A percentile compares a stretch with the other conserved stretches of the same genome.
Evolutionary conservation across 1,140 invertebrate genomes (phyloP).

Genomic region (Papilio aristodemus): DNA sequence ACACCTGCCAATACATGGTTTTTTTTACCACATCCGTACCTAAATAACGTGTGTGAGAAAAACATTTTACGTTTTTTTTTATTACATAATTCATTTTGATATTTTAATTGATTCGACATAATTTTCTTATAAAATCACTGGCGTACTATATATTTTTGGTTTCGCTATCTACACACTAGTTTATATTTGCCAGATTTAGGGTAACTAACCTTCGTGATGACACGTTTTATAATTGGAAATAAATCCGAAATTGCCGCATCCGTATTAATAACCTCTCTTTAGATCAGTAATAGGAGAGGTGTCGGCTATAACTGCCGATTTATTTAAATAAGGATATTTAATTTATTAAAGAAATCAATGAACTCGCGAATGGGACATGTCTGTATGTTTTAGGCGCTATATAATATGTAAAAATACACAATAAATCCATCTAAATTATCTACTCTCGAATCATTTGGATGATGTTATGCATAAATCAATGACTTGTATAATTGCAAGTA

Average conservation of each 20-base stretch:
- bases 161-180: too few relatives aligned
- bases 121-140: too few relatives aligned
- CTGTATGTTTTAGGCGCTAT: conserved; percentile 39
- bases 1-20: not conserved
- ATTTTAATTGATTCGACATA: too few relatives aligned
- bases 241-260: conserved; percentile 27
- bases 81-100: too few relatives aligned
- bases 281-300: conserved; percentile 37
- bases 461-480: conserved; percentile 17
- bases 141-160: too few relatives aligned
- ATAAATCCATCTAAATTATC: conserved; percentile 41
- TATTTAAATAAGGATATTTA: conserved; percentile 49
- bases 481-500: not conserved
- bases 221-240: too few relatives aligned
- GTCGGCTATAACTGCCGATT: conserved; percentile 46
- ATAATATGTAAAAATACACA: conserved; percentile 38
- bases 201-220: too few relatives aligned
- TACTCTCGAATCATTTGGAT: conserved; percentile 33
- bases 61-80: too few relatives aligned
- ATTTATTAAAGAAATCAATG: conserved; percentile 55
- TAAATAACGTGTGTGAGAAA: not conserved
- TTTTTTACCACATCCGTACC: not conserved
- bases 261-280: conserved; percentile 8
- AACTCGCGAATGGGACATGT: conserved; percentile 40
- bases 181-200: too few relatives aligned